phyloP scores from a whole-genome alignment of 2,888 invertebrate genomes.

The Gonocerus acuteangulatus region DNA sequence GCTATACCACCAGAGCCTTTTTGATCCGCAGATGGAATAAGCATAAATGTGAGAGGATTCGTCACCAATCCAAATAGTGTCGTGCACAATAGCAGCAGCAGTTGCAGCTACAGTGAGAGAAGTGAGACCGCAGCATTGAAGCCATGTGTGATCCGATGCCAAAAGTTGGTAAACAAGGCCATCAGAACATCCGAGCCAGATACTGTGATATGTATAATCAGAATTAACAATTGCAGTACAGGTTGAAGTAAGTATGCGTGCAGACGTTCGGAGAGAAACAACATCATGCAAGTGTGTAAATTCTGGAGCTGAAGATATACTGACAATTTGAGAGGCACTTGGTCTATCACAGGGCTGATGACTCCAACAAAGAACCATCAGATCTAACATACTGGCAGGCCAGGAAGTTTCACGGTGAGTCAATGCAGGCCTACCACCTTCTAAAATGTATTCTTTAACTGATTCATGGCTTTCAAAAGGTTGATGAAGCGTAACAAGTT shows the following conservation, averaged over 20 bases:
- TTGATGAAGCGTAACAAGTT: conserved; percentile 82
- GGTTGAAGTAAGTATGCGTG: conserved; percentile 57
- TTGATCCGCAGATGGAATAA: conserved; percentile 45
- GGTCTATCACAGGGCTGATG: conserved; percentile 72
- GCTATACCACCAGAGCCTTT: conserved; percentile 29
- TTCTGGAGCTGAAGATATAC: conserved; percentile 84
- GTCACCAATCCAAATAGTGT: conserved; percentile 82
- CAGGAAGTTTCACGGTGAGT: conserved; percentile 75
- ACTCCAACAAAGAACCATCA: conserved; percentile 95
- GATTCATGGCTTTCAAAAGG: conserved; percentile 96
- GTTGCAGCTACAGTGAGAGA: conserved; percentile 45
- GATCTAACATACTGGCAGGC: conserved; percentile 81
- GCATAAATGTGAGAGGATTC: conserved; percentile 75
- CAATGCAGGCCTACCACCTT: conserved; percentile 85
- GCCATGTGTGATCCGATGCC: conserved; percentile 51
- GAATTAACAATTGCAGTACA: conserved; percentile 45
- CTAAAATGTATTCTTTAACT: conserved; percentile 90
- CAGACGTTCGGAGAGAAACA: conserved; percentile 61
- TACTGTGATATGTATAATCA: conserved; percentile 46
- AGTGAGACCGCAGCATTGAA: conserved; percentile 54
- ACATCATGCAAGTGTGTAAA: conserved; percentile 81
- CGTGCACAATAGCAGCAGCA: conserved; percentile 40
- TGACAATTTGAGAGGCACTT: conserved; percentile 89
- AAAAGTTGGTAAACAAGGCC: conserved; percentile 57
- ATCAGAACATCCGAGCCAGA: conserved; percentile 67